Base-by-base conservation (phyloP, 2,888 invertebrate genomes). In the Cheilosia urbana region DNA sequence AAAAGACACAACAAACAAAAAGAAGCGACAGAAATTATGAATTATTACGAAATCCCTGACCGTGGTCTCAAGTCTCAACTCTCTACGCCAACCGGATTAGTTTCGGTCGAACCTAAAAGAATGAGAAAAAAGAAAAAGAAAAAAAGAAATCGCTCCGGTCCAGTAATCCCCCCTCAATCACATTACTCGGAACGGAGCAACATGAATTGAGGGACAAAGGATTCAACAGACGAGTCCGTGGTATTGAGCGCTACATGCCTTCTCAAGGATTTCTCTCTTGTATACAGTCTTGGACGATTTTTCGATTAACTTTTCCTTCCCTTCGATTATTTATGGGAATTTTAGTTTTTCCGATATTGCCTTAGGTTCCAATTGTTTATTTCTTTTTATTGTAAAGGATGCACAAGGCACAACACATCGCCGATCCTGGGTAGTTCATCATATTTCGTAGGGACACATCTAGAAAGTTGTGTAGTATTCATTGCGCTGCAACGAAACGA, bases 141-240 rank as follows among this genome's bases (percentile, higher is more conserved):
- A 55, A 60, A 27, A 34, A 55, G 24, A 72, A 77, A 81, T 77
- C 76, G 80, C 72, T 72, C 30, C 77, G 85, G 85, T 81, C 81
- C 81, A 85, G 81, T 85, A 85, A 85, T 85, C 85, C 72, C 72
- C 68, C 72, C 81, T 85, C 85, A 85, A 85, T 85, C 85, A 81
- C 72, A 81, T 85, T 85, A 85, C 81, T 77, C 51, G 81, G 81
- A 81, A 85, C 85, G 81, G 63, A 85, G 80, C 81, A 72, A 81
- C 72, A 85, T 85, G 85, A 85, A 85, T 85, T 68, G 77, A 71
- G 58, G 66, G 66, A 85, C 85, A 85, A 85, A 85, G 85, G 85
- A 85, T 81, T n/a, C 60, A 58, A 75, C 60, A 55, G 30, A 58
- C 37, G 17, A 47, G n/a, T 58, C 58, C 2, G 24, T 24, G 1